Base-by-base conservation (phyloP, 35 echinoderm and acorn worm species). In the Patiria miniata region DNA sequence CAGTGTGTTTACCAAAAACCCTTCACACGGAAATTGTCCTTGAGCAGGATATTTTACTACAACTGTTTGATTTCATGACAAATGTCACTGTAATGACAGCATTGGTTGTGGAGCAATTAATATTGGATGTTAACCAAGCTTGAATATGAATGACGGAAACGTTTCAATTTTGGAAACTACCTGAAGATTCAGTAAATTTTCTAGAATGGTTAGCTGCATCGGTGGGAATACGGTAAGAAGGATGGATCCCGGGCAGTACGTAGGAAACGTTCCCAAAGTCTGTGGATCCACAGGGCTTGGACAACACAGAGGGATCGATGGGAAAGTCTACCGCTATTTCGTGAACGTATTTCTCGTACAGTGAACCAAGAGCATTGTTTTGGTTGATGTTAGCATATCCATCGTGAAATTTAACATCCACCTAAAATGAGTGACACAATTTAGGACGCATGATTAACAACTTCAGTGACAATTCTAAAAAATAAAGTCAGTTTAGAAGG, bases 251-350 rank as follows among this genome's bases (percentile, higher is more conserved):
- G 2, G 94, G 94, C 30, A 97, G 90, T 29, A 90, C 87, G 36
- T 79, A 92, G 1, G 91, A 93, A 2, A 93, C 91, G 78, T 93
- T 88, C 1, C 91, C 91, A 91, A 97, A 93, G 77, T 97, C 95
- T 1, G 95, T 97, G 14, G 95, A 97, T 7, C 91, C 95, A 73
- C 42, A 47, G 4, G 42, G 42, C 26, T 4, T 73, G 26, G 65
- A 73, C 26, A 73, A 26, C 26, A 32, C 65, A 10, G 10, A 36
- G 14, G 29, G 2, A 34, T 73, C 65, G 12, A 34, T 73, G 34
- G 26, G 34, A 34, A 73, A 23, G 10, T 73, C 65, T 34, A 8
- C 2, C 34, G 10, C 30, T 26, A 73, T 32, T 32, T 73, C 65
- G 8, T 15, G 14, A 26, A 36, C 15, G 8, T 73, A 73, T 73